Base-by-base conservation (phyloP, 2,113 vertebrate genomes). In the Junco hyemalis region DNA sequence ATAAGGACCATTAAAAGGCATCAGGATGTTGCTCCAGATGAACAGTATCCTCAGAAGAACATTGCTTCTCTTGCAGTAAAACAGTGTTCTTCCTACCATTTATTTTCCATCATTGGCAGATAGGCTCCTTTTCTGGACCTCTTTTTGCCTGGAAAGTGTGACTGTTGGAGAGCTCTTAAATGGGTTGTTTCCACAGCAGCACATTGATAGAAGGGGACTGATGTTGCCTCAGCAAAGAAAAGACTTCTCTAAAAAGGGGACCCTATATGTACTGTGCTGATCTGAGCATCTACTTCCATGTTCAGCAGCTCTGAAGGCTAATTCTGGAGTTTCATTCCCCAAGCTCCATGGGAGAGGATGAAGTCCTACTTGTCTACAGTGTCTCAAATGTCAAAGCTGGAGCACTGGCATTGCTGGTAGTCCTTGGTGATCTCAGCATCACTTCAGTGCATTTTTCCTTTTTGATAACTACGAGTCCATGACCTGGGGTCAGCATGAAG, bases 281-380 rank as follows among this genome's bases (percentile, higher is more conserved):
- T 56, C 29, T 60, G 40, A 51, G 65, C 65, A 33, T 47, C 40
- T 33, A 1, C 35, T 78, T 70, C 70, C 51, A 33, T 0, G 0
- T 74, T 63, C 65, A 63, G 51, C 60, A 53, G 16, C 47, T 79
- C 82, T 73, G 31, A 74, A 38, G 35, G 36, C 6, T 36, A 8
- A 33, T 50, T 63, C 51, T 85, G 70, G 15, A 45, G 38, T 36
- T 61, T 71, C 29, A 19, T 24, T 47, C 31, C 53, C 26, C 29
- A 64, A 5, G 19, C 7, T 36, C 28, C 19, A 2, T 4, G 16
- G 48, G 31, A 47, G 63, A 72, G 5, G 14, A 23, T 47, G 40
- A 74, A 88, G 21, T 61, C 13, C 11, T 35, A 1, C 54, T 76
- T 88, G 35, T 42, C 33, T 86, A 24, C 21, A 12, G 5, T 18